Percentiles rank a stretch among this genome's conserved stretches.
phyloP scores from a whole-genome alignment of 2,888 invertebrate genomes.

The Sesamia inferens region DNA sequence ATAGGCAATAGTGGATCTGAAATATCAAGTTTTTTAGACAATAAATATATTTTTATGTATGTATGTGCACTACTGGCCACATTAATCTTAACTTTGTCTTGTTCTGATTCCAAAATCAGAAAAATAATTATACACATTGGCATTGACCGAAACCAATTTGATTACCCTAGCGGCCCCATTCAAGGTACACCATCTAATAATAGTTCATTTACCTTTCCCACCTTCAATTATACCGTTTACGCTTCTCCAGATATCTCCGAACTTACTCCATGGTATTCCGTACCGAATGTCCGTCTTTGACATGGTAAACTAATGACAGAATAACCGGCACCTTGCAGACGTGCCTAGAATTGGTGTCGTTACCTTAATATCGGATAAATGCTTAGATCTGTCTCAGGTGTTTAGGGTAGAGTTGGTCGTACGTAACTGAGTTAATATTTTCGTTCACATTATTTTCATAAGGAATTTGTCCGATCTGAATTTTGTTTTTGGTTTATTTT shows the following conservation, averaged over 20 bases:
- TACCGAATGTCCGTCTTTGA: conserved; percentile 62
- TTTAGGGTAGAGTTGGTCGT: conserved; percentile 1
- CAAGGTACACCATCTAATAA: conserved; percentile 14
- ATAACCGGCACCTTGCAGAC: conserved; percentile 55
- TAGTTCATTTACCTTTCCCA: conserved; percentile 22
- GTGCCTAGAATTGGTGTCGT: conserved; percentile 60
- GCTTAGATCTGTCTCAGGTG: conserved; percentile 28
- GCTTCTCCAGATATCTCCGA: conserved; percentile 26
- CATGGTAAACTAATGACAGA: conserved; percentile 67
- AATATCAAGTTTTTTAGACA: neutral
- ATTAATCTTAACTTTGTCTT: too few species aligned
- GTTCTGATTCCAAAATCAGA: neutral
- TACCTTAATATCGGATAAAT: conserved; percentile 60
- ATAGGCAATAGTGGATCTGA: too few species aligned
- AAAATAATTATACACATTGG: neutral
- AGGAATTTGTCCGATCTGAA: too few species aligned
- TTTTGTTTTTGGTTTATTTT: too few species aligned
- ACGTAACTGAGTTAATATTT: neutral
- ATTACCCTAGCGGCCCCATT: neutral
- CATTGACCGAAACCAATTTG: neutral
- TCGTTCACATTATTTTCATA: neutral
- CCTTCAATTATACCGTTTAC: conserved; percentile 38
- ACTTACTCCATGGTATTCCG: conserved; percentile 51
- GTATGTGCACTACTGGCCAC: too few species aligned
- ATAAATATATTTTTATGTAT: neutral